Evolutionary conservation across 2,888 invertebrate genomes (phyloP).

Genomic region (Harpalus rufipes): DNA sequence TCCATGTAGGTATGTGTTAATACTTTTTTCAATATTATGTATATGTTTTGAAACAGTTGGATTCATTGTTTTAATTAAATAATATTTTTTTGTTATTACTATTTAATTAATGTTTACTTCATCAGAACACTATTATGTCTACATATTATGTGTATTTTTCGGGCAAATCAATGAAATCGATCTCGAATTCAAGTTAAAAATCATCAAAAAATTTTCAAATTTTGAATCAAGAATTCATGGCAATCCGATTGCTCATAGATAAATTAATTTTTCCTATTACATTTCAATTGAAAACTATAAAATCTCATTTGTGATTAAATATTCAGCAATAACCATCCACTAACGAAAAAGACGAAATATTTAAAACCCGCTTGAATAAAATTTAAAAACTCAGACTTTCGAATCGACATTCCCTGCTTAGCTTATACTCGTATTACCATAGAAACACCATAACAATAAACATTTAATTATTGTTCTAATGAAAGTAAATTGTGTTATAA

Average conservation of each 20-base stretch:
- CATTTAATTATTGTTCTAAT: slow-evolving; percentile 55
- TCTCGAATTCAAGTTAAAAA: no score
- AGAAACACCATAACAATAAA: slow-evolving; percentile 46
- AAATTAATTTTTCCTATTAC: not conserved
- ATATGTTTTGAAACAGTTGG: no score
- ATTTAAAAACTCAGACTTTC: not conserved
- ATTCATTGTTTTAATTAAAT: no score
- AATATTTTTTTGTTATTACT: no score
- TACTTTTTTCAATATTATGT: no score
- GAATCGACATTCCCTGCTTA: not conserved
- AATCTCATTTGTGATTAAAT: not conserved
- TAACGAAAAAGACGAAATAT: not conserved
- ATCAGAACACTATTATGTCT: no score
- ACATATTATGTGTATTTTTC: no score
- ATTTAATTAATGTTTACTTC: no score
- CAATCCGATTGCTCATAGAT: not conserved
- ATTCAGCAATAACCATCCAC: not conserved
- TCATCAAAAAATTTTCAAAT: no score
- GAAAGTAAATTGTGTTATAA: slow-evolving; percentile 47
- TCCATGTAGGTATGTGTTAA: no score
- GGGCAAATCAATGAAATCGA: no score
- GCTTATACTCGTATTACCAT: slow-evolving; percentile 37
- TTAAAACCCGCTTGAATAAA: not conserved
- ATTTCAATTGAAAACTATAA: not conserved
- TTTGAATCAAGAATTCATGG: no score